Base-by-base conservation (phyloP, 92 coral and sea anemone genomes). In the Chrysogorgia sp. region DNA sequence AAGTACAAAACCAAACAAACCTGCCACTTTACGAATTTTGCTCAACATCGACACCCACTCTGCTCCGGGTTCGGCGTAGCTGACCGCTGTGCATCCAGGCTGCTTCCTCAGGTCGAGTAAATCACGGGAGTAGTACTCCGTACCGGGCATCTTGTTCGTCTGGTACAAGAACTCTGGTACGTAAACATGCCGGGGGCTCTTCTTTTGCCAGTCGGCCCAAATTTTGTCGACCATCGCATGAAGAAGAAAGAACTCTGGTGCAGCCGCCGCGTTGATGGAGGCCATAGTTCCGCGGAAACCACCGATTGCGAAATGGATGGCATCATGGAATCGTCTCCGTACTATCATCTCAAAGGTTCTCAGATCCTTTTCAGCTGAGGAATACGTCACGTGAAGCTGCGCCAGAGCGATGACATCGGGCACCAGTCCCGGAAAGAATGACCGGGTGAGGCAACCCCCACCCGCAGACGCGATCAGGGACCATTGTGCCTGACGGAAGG, bases 171-270 rank as follows among this genome's bases (percentile, higher is more conserved):
- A 72, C 17, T 31, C 48, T 7, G n/a, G 53, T 6, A 64, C 83
- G 23, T 53, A 60, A 58, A 47, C 56, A 57, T 87, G 86, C 5
- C 19, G 66, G 22, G n/a, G 7, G 58, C 90, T 85, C 49, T 64
- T 82, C 28, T 77, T 84, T 75, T 90, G 96, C 96, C 96, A 90
- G 56, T 90, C 96, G 14, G 70, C 84, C 96, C 96, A 90, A 10
- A 90, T 81, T 68, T 90, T 90, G 81, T 90, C 96, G 19, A 90
- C 47, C 41, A 90, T 69, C 15, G 83, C 87, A 63, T 90, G 91
- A 48, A 81, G 96, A 21, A 85, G 65, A 53, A 90, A 90, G 26
- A 87, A 90, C 41, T 87, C 91, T 22, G 96, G 96, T 2, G 91
- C 91, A 29, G 82, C 63, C 1, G 91, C 82, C 3, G 91, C 64